A percentile compares a stretch with the other conserved stretches of the same genome.
These are phyloP conservation scores for Excalfactoria chinensis DNA, from an alignment of 2,113 vertebrate genomes.

Conservation along the genomic window DNA sequence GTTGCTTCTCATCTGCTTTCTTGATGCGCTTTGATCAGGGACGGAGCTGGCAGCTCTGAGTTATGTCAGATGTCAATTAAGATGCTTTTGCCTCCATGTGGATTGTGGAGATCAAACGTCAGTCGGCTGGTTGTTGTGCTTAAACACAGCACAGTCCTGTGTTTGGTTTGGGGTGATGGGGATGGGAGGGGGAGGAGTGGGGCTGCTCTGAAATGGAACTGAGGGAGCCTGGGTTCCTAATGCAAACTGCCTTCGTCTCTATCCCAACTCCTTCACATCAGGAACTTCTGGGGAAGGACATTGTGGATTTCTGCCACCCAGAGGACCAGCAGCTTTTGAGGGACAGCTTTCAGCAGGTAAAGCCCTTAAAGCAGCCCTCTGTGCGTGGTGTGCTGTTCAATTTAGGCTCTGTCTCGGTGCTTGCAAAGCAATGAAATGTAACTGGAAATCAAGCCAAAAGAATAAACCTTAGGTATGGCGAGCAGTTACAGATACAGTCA, in stretches of 20 bases:
- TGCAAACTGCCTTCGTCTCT: neutral
- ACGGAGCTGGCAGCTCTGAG: neutral
- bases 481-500: neutral
- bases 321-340: constrained; percentile 93
- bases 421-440: neutral
- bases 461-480: neutral
- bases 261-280: constrained; percentile 51
- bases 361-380: rapidly evolving
- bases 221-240: neutral
- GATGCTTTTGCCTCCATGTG: neutral
- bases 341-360: constrained; percentile 97
- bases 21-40: neutral
- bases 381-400: neutral
- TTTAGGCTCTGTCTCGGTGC: neutral
- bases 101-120: neutral
- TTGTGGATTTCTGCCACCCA: constrained; percentile 93
- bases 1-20: neutral
- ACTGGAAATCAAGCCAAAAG: neutral
- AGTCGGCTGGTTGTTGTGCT: neutral
- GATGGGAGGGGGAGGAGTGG: neutral
- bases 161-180: rapidly evolving
- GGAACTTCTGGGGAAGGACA: constrained; percentile 95
- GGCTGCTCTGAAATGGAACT: neutral
- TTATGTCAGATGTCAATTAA: constrained; percentile 22
- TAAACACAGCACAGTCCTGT: neutral